phyloP scores from a whole-genome alignment of 2,113 vertebrate species.

The Daubentonia madagascariensis region DNA sequence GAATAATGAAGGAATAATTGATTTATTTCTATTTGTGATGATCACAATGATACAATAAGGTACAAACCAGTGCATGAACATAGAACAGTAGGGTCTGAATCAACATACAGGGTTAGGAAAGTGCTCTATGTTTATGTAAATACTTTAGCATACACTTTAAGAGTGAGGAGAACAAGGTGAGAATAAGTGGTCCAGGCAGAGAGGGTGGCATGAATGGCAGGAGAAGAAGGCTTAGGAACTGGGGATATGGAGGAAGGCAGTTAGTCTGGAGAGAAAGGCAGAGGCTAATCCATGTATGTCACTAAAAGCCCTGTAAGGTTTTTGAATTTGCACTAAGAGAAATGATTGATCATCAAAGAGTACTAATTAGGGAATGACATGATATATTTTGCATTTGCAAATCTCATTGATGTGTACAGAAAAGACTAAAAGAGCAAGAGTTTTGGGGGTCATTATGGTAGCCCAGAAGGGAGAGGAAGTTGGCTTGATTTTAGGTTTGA shows the following conservation, averaged over 20 bases:
- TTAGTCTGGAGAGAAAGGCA: background rate
- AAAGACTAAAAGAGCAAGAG: background rate
- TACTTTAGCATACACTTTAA: background rate
- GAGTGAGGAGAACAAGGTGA: background rate
- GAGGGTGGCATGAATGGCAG: background rate
- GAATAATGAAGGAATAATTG: too few species aligned
- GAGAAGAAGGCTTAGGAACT: background rate
- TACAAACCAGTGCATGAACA: too few species aligned
- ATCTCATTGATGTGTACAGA: background rate
- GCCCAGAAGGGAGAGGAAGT: accelerated
- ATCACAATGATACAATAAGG: background rate
- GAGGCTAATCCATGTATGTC: accelerated
- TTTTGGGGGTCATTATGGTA: background rate
- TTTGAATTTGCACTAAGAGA: background rate
- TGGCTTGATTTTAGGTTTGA: background rate
- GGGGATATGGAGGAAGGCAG: background rate
- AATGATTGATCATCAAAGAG: background rate
- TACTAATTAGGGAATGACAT: background rate
- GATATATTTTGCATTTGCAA: background rate
- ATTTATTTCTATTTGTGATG: background rate
- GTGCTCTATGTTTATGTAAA: background rate
- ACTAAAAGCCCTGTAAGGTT: background rate
- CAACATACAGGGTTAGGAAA: background rate
- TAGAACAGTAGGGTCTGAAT: background rate
- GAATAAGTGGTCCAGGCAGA: background rate